Conservation (phyloP, 2,113 vertebrate species). For the Sciurus niger region DNA sequence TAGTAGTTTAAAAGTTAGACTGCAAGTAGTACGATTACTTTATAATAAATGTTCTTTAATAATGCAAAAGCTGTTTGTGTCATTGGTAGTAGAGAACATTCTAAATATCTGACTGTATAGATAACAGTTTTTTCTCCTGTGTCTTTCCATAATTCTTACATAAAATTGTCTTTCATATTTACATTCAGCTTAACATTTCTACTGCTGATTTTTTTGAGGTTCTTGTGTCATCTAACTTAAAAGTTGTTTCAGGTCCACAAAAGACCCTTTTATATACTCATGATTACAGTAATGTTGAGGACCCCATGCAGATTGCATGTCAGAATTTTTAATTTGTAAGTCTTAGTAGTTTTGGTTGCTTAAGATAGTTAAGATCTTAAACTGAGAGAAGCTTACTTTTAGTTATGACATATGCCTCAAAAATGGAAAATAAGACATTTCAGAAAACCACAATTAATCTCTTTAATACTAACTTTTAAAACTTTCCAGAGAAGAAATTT, state of each 20-base stretch:
- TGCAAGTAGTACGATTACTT: neutral
- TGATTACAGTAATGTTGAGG: neutral
- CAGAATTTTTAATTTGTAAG: neutral
- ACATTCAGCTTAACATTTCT: conserved; percentile 23
- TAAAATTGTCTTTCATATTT: neutral
- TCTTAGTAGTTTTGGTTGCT: neutral
- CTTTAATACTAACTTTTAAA: conserved; percentile 60
- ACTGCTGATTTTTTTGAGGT: conserved; percentile 37
- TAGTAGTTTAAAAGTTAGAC: conserved; percentile 31
- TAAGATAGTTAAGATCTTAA: conserved; percentile 56
- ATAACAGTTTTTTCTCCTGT: neutral
- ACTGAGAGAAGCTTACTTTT: neutral
- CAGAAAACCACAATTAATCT: conserved; percentile 41
- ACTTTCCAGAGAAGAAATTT: conserved; percentile 67
- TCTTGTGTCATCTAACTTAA: conserved; percentile 37
- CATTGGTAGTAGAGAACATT: conserved; percentile 3
- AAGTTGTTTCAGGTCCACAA: neutral
- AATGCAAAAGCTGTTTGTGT: neutral
- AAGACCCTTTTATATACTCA: conserved; percentile 17
- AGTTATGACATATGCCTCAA: conserved; percentile 39
- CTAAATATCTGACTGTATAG: neutral
- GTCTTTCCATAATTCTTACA: neutral
- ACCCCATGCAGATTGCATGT: neutral
- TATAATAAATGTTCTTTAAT: conserved; percentile 5
- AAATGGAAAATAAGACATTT: conserved; percentile 49